These are phyloP conservation scores for Aurelia coerulea DNA, from an alignment of 30 jellyfish, hydroid and myxozoan species.

Conservation along the genomic window DNA sequence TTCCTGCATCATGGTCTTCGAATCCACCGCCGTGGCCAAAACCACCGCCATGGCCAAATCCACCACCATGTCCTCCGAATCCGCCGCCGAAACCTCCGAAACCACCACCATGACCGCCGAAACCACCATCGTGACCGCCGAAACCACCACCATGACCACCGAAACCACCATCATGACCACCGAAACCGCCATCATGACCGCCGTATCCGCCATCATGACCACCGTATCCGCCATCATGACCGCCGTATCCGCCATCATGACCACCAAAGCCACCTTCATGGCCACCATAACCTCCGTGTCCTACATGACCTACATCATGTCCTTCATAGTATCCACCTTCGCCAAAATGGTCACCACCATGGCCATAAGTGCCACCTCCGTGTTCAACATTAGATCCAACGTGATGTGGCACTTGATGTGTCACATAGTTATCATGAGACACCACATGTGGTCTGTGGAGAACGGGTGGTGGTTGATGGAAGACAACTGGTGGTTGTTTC, in stretches of 20 bases:
- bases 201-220: conserved; percentile 75
- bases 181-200: conserved; percentile 64
- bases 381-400: conserved; percentile 92
- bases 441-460: conserved; percentile 92
- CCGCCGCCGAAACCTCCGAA: conserved; percentile 6
- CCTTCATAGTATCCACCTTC: conserved; percentile 66
- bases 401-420: conserved; percentile 92
- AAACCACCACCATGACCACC: conserved; percentile 48
- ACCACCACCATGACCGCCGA: conserved; percentile 39
- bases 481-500: conserved; percentile 94
- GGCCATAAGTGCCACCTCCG: conserved; percentile 78
- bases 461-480: conserved; percentile 98
- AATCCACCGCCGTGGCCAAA: conserved; percentile 47
- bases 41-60: conserved; percentile 44
- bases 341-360: conserved; percentile 40
- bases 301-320: conserved; percentile 72
- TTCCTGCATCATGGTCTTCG: conserved; percentile 53
- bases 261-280: conserved; percentile 68
- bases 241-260: conserved; percentile 74
- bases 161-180: conserved; percentile 41
- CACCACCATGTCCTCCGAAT: conserved; percentile 31
- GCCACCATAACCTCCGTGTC: conserved; percentile 61
- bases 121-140: conserved; percentile 50
- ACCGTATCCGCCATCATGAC: conserved; percentile 53
- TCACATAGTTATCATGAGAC: conserved; percentile 87